Evolutionary conservation across 2,113 vertebrate genomes (phyloP).

Genomic region (Tyto alba): DNA sequence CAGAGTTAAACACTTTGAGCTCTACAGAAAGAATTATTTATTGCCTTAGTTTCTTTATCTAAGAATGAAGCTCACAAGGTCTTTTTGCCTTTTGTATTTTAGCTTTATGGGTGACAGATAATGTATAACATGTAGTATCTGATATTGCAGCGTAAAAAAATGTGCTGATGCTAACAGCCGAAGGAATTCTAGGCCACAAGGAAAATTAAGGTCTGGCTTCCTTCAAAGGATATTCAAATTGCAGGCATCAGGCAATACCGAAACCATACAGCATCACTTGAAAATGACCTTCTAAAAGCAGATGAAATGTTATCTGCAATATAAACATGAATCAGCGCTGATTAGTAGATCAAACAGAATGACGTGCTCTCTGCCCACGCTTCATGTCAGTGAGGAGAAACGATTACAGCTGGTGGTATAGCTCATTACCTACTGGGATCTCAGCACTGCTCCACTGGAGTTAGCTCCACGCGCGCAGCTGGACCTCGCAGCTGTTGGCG

Average conservation of each 20-base stretch:
- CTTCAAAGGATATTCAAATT: background rate
- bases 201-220: background rate
- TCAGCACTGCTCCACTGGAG: background rate
- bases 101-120: background rate
- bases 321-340: conserved; percentile 34
- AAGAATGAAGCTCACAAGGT: background rate
- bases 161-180: background rate
- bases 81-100: background rate
- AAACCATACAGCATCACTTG: background rate
- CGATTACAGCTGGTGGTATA: background rate
- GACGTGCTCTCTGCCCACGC: conserved; percentile 28
- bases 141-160: background rate
- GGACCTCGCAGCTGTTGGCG: background rate
- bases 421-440: background rate
- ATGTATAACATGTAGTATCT: background rate
- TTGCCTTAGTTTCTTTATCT: background rate
- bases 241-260: background rate
- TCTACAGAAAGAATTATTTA: background rate
- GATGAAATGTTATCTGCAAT: background rate
- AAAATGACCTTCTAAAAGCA: conserved; percentile 18
- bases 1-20: background rate
- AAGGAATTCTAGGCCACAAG: background rate
- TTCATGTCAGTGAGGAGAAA: background rate
- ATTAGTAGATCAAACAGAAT: background rate
- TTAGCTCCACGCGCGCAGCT: background rate